phyloP scores from a whole-genome alignment of 1,140 invertebrate species.

The Saccostrea echinata region DNA sequence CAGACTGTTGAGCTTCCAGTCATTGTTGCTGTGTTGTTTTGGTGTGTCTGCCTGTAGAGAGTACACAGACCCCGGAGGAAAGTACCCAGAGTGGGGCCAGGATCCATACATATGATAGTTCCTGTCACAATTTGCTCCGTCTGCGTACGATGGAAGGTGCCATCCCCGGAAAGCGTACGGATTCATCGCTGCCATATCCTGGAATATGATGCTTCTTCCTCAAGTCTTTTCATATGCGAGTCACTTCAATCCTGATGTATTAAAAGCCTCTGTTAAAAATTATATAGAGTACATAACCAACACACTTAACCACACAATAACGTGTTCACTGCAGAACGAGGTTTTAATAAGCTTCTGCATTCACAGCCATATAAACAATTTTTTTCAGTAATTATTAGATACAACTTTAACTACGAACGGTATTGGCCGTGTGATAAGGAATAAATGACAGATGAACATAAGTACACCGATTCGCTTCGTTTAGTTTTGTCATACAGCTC shows the following conservation, averaged over 20 bases:
- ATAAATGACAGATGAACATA: constrained; percentile 52
- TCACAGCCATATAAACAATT: constrained; percentile 21
- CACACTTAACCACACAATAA: constrained; percentile 27
- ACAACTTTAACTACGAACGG: background rate
- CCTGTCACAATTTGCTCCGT: constrained; percentile 72
- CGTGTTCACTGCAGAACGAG: background rate
- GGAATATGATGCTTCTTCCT: constrained; percentile 6
- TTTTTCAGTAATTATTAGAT: constrained; percentile 32
- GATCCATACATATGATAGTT: constrained; percentile 76
- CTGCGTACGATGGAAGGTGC: constrained; percentile 75
- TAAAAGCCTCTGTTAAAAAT: constrained; percentile 38
- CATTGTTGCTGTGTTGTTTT: constrained; percentile 69
- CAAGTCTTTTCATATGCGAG: constrained; percentile 18
- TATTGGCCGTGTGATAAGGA: constrained; percentile 5
- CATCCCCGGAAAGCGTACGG: constrained; percentile 76
- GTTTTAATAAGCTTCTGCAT: background rate
- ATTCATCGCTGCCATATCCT: constrained; percentile 72
- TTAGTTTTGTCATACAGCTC: constrained; percentile 54
- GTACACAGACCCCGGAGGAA: constrained; percentile 73
- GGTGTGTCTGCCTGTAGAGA: constrained; percentile 71
- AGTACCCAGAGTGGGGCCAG: constrained; percentile 73
- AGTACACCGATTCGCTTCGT: constrained; percentile 48
- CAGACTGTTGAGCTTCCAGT: constrained; percentile 75
- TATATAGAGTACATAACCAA: constrained; percentile 2
- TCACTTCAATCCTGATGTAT: constrained; percentile 20